Conservation (phyloP, 1,140 invertebrate species). For the Drosophila asahinai region DNA sequence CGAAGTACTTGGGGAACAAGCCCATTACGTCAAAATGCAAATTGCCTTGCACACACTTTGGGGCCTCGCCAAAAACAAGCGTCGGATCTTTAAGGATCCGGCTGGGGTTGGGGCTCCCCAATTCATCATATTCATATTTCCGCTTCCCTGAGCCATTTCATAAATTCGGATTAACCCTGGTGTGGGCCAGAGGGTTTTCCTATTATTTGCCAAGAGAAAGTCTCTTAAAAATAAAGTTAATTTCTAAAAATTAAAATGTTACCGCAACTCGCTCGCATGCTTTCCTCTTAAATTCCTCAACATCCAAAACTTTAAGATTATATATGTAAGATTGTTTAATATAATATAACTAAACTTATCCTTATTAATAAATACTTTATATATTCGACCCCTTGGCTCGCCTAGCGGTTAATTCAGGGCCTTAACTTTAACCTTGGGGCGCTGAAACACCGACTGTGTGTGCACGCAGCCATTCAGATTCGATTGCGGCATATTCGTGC, state of each 20-base stretch:
- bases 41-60: constrained; percentile 54
- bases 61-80: constrained; percentile 21
- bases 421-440: constrained; percentile 13
- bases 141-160: not conserved
- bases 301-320: not conserved
- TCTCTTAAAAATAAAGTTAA: too few relatives aligned
- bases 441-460: not conserved
- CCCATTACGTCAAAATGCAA: constrained; percentile 58
- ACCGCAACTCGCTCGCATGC: too few relatives aligned
- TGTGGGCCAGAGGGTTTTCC: not conserved
- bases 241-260: too few relatives aligned
- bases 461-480: constrained; percentile 40
- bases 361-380: too few relatives aligned
- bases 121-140: constrained; percentile 32
- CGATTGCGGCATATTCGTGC: constrained; percentile 42
- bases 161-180: constrained; percentile 8
- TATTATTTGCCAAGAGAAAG: too few relatives aligned
- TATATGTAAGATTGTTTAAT: too few relatives aligned
- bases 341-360: too few relatives aligned
- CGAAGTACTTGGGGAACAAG: constrained; percentile 44
- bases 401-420: constrained; percentile 3
- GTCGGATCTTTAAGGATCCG: not conserved
- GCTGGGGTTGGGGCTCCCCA: not conserved
- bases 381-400: not conserved
- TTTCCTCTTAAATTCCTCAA: too few relatives aligned